A percentile compares a stretch with the other conserved stretches of the same genome.
Evolutionary conservation across 2,113 vertebrate genomes (phyloP).

Genomic region (Poecilia latipinna): DNA sequence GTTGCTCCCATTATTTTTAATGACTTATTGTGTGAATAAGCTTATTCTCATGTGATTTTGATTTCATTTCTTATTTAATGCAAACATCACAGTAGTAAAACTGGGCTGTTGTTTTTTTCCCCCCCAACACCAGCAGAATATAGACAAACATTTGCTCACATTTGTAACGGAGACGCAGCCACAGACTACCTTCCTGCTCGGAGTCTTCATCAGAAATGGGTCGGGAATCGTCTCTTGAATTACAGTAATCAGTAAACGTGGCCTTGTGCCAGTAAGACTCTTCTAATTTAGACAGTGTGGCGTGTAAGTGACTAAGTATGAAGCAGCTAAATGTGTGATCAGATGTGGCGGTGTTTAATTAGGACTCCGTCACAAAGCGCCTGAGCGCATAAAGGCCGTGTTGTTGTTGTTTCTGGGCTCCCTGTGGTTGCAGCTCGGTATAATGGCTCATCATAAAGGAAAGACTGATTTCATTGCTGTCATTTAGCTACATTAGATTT

Average conservation of each 20-base stretch:
- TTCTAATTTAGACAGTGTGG: neutral
- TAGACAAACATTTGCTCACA: no score
- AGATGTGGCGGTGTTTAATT: slow-evolving; percentile 1
- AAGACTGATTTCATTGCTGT: slow-evolving; percentile 55
- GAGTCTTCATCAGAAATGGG: neutral
- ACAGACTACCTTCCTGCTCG: neutral
- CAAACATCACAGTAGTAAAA: no score
- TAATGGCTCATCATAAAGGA: slow-evolving; percentile 47
- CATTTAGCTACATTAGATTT: slow-evolving; percentile 43
- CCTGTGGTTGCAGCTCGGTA: slow-evolving; percentile 2
- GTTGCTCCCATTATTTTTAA: no score
- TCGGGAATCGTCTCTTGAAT: neutral
- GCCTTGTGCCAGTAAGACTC: neutral
- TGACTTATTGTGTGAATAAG: no score
- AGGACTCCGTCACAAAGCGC: neutral
- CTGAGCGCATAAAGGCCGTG: neutral
- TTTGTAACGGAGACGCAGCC: no score
- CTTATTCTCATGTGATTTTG: no score
- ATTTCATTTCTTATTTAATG: no score
- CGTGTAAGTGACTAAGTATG: neutral
- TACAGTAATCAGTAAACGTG: neutral
- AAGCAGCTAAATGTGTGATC: neutral
- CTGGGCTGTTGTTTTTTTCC: no score
- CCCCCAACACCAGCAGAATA: no score
- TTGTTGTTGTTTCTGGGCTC: neutral